Base-by-base conservation (phyloP, 2,797 vertebrate genomes). In the Hozukius guyotensis region DNA sequence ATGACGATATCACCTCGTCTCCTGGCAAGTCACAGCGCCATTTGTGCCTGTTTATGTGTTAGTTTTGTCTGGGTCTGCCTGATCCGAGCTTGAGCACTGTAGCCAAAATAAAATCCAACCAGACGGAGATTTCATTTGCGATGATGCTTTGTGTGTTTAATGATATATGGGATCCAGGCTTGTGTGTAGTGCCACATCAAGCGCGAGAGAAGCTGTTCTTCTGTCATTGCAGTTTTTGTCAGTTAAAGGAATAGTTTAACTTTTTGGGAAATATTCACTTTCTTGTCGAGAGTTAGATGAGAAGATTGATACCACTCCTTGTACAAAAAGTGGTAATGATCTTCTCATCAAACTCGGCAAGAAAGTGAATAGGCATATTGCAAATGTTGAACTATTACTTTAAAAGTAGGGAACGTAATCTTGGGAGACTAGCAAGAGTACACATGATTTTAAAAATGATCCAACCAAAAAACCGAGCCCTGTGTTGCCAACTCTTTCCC, bases 21-120 rank as follows among this genome's bases (percentile, higher is more conserved):
- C 18, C 62, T 56, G 34, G 46, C 71, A 60, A 57, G 32, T 53
- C 22, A 8, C 18, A 14, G 34, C 1, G 31, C 14, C n/a, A 27
- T 42, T 52, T 24, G n/a, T 72, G 66, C 18, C 4, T 57, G 29
- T 68, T 49, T 42, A 16, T 56, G 32, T 65, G 25, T 75, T 34
- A 25, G 34, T 22, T 61, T 65, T 42, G 59, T 75, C 20, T 67
- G 27, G 7, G 18, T 68, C 53, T 24, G 55, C 36, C 10, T 66
- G 32, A 56, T 73, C 56, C 10, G 0, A 64, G 38, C 53, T 34
- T 6, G 14, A 62, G 38, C 24, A 8, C 73, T 5, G 3, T 12
- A n/a, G 61, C 34, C 55, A 38, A 73, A 69, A 64, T 69, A 25
- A 66, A 78, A 66, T 12, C 56, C 42, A 53, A 53, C 61, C 75